These are phyloP conservation scores for Steinernema feltiae DNA, from an alignment of 1,140 invertebrate species.

Conservation along the genomic window DNA sequence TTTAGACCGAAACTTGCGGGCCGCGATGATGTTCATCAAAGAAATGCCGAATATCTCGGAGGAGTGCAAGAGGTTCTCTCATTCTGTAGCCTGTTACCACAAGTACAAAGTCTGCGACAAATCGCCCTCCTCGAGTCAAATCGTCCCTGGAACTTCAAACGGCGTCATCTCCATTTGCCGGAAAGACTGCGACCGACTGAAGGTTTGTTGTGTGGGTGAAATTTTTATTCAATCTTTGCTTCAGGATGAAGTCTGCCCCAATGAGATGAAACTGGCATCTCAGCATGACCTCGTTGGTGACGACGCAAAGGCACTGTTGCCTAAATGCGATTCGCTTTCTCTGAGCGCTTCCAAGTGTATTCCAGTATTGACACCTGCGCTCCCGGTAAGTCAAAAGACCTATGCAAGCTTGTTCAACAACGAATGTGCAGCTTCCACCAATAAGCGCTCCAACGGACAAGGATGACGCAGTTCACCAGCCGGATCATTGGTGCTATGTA, in stretches of 20 bases:
- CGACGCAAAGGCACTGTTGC: constrained; percentile 32
- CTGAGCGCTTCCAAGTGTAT: constrained; percentile 25
- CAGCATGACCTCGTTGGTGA: constrained; percentile 39
- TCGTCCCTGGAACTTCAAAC: constrained; percentile 11
- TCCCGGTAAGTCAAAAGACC: neutral
- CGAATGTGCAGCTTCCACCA: neutral
- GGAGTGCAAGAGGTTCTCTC: constrained; percentile 33
- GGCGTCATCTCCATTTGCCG: constrained; percentile 27
- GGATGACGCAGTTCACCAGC: neutral
- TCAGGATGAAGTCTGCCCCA: constrained; percentile 38
- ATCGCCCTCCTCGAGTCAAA: constrained; percentile 18
- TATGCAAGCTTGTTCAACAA: neutral
- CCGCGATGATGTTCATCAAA: constrained; percentile 42
- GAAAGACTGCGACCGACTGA: constrained; percentile 33
- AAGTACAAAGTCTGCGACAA: constrained; percentile 39
- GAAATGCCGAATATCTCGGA: constrained; percentile 25
- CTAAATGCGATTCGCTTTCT: constrained; percentile 25
- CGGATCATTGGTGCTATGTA: constrained; percentile 36
- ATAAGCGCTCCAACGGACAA: neutral
- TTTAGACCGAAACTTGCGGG: constrained; percentile 35
- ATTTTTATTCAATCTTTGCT: constrained; percentile 10
- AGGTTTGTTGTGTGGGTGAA: constrained; percentile 16
- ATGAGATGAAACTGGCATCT: constrained; percentile 30
- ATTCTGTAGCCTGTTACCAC: constrained; percentile 40
- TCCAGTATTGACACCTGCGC: constrained; percentile 22